Evolutionary conservation across 2,888 invertebrate species (phyloP), one percentile per base, ranked within the genome.

Genomic region (Agonopterix arenella): DNA sequence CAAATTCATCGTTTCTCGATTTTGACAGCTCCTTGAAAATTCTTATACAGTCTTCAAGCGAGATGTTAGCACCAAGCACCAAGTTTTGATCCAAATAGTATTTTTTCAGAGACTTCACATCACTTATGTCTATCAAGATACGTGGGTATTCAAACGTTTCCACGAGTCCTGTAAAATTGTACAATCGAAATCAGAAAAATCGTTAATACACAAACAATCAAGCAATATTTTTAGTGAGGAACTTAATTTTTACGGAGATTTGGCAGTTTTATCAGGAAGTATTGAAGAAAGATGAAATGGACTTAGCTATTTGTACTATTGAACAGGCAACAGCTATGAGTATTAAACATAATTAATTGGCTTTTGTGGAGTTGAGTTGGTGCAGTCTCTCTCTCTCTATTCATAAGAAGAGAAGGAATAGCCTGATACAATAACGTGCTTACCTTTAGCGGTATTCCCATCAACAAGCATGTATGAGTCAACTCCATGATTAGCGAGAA

Each of bases 361-460:
- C 18, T 18, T 18, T 18, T 18, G 18, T 18, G 18, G 18, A 18
- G 18, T 18, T 13, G 13, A n/a, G 2, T 2, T 1, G 2, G 18
- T 3, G 18, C 18, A 18, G 1, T 18, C 18, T 18, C 18, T 18
- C 18, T 18, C 18, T 18, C 18, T n/a, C n/a, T n/a, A n/a, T n/a
- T n/a, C n/a, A n/a, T n/a, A n/a, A 18, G 4, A 18, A 28, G 28
- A 28, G 7, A 28, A 28, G 5, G 28, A 5, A 28, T 28, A 5
- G 28, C 7, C 28, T 28, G 28, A 28, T 28, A 28, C 7, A 5
- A 28, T 7, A 28, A 28, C 28, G 28, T 28, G 28, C 16, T 52
- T 75, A 94, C 95, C 95, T 80, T 92, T 92, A 1, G 92, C 94
- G 4, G 94, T 93, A 64, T 93, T 93, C 1, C 94, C 94, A 56